These are phyloP conservation scores for Erebia aethiops DNA, from an alignment of 2,888 invertebrate genomes.

Conservation along the genomic window DNA sequence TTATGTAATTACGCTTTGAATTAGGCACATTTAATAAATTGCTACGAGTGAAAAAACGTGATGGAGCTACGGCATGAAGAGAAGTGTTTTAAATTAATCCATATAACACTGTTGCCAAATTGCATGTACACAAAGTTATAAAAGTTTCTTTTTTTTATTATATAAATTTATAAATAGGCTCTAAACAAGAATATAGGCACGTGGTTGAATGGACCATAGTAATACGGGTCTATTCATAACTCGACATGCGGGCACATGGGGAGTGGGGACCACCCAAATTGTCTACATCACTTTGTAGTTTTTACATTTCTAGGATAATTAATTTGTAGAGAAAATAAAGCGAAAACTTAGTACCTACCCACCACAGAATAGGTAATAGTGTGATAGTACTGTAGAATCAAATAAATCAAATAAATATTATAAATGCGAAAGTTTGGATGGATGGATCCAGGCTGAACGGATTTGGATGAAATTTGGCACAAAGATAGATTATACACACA, in stretches of 20 bases:
- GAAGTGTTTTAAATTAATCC: no score
- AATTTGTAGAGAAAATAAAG: no score
- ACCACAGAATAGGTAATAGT: no score
- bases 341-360: no score
- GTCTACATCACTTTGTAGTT: neutral
- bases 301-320: no score
- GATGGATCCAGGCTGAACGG: no score
- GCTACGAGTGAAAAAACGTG: constrained; percentile 4
- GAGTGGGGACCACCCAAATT: constrained; percentile 7
- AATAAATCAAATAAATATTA: no score
- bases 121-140: neutral
- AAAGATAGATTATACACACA: no score
- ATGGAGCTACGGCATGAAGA: neutral
- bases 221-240: constrained; percentile 7
- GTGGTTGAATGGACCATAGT: constrained; percentile 1
- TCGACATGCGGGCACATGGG: constrained; percentile 1
- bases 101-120: neutral
- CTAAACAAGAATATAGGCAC: neutral
- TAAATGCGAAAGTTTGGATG: no score
- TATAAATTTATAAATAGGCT: neutral
- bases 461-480: no score
- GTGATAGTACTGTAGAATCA: no score
- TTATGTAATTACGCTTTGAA: constrained; percentile 33
- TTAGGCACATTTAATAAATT: constrained; percentile 17
- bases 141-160: neutral